phyloP scores from a whole-genome alignment of 2,113 vertebrate genomes.

The Pogona vitticeps region DNA sequence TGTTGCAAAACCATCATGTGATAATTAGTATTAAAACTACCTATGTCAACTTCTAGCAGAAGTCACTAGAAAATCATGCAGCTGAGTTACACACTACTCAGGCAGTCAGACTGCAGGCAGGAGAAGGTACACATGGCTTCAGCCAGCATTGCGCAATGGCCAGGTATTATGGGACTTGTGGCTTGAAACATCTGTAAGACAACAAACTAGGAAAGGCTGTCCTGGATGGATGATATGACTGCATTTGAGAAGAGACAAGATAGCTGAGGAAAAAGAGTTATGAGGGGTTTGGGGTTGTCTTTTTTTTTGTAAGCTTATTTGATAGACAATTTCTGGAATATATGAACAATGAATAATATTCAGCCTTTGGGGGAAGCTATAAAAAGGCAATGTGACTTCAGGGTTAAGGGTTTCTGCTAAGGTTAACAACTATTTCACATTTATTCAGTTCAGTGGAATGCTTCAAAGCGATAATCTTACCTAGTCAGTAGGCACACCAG shows the following conservation, averaged over 20 bases:
- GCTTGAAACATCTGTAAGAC: too few species aligned
- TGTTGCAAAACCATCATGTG: neutral
- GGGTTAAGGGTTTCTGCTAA: neutral
- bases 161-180: too few species aligned
- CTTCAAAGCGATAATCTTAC: neutral
- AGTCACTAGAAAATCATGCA: too few species aligned
- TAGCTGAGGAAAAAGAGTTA: neutral
- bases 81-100: neutral
- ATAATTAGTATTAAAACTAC: neutral
- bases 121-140: neutral
- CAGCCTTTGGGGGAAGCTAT: neutral
- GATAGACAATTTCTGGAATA: too few species aligned
- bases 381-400: neutral
- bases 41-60: neutral
- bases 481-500: too few species aligned
- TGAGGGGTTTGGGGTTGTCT: too few species aligned
- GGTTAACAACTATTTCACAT: neutral
- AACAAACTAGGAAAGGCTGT: too few species aligned
- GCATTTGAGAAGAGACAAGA: neutral
- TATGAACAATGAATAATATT: neutral
- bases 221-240: neutral
- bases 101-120: neutral
- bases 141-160: too few species aligned
- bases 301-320: neutral
- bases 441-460: neutral